phyloP scores from a whole-genome alignment of 2,888 invertebrate species.

The Gastracanthus pulcherrimus region DNA sequence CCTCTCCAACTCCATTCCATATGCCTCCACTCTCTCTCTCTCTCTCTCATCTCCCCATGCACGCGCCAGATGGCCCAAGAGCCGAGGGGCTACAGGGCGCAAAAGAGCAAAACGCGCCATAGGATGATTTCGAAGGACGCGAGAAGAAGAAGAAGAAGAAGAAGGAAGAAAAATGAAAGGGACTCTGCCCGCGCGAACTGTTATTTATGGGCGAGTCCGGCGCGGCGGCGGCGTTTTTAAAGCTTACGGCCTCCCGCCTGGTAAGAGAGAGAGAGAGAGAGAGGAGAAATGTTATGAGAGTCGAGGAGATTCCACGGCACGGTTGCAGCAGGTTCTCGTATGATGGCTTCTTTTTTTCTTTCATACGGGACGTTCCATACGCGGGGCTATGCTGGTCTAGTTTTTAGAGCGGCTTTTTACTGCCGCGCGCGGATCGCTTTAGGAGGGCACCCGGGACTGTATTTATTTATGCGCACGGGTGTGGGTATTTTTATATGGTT shows the following conservation, averaged over 20 bases:
- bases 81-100: conserved; percentile 21
- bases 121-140: conserved; percentile 68
- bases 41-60: neutral
- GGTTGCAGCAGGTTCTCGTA: neutral
- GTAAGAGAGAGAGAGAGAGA: neutral
- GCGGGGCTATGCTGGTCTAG: neutral
- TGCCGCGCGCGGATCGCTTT: too few relatives aligned
- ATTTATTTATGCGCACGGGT: too few relatives aligned
- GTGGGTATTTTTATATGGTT: too few relatives aligned
- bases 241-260: neutral
- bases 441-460: too few relatives aligned
- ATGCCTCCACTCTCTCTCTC: neutral
- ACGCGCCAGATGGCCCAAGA: conserved; percentile 43
- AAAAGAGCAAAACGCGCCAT: conserved; percentile 57
- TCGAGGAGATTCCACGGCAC: too few relatives aligned
- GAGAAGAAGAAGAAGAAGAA: neutral
- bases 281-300: neutral
- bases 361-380: neutral
- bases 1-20: neutral
- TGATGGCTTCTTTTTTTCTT: too few relatives aligned
- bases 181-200: conserved; percentile 58
- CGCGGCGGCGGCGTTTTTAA: neutral
- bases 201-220: conserved; percentile 40
- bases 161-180: conserved; percentile 32
- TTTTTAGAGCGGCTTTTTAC: neutral